These are phyloP conservation scores for Acanthurus lineatus DNA, from an alignment of 2,797 vertebrate genomes.

Conservation along the genomic window DNA sequence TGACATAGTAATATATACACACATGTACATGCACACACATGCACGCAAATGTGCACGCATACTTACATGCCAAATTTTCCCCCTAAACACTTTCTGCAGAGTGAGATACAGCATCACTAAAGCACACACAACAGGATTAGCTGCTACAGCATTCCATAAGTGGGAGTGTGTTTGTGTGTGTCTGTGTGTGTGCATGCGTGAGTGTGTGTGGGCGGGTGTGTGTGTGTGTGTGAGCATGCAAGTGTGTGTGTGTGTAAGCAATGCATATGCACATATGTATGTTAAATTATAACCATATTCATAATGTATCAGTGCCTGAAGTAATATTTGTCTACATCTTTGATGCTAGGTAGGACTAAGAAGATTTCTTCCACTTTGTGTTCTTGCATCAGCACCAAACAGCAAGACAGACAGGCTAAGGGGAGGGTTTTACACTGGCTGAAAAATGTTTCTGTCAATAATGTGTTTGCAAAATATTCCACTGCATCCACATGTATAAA, in stretches of 20 bases:
- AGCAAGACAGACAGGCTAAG: not conserved
- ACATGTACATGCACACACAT: not conserved
- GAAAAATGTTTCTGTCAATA: not conserved
- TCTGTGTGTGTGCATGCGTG: too few relatives aligned
- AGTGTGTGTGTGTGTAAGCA: too few relatives aligned
- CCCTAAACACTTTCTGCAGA: slow-evolving; percentile 2
- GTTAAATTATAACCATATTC: not conserved
- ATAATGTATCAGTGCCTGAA: not conserved
- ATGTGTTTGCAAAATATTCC: too few relatives aligned
- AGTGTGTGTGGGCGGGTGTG: too few relatives aligned
- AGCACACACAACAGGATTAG: too few relatives aligned
- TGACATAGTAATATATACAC: slow-evolving; percentile 21
- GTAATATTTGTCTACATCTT: not conserved
- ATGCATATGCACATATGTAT: too few relatives aligned
- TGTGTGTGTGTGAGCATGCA: too few relatives aligned
- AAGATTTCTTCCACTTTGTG: not conserved
- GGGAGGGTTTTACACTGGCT: not conserved
- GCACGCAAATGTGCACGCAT: not conserved
- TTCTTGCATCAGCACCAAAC: not conserved
- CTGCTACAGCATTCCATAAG: too few relatives aligned
- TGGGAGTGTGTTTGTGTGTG: too few relatives aligned
- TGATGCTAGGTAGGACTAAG: not conserved
- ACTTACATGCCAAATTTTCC: not conserved
- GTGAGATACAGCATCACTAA: slow-evolving; percentile 9
- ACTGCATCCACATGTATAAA: too few relatives aligned